Conservation (phyloP, 2,797 vertebrate species). For the Gambelia wislizenii region DNA sequence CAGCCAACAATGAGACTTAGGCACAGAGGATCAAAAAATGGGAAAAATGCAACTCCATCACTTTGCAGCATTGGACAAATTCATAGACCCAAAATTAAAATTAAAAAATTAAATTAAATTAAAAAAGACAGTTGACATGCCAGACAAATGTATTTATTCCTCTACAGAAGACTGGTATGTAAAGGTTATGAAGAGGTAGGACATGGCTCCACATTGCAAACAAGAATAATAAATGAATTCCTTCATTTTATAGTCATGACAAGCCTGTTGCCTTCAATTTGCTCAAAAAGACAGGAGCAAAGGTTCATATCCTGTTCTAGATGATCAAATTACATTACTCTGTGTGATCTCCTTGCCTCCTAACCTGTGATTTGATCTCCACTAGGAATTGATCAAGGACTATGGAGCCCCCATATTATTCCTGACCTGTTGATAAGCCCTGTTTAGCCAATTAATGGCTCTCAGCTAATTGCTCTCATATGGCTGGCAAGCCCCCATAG, state of each 20-base stretch:
- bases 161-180: conserved; percentile 33
- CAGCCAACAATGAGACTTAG: conserved; percentile 47
- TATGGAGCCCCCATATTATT: conserved; percentile 13
- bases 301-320: conserved; percentile 54
- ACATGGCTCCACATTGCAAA: not conserved
- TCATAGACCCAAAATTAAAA: not conserved
- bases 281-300: conserved; percentile 41
- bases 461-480: conserved; percentile 5
- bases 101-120: not conserved
- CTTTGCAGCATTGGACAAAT: not conserved
- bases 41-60: not conserved
- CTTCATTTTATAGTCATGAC: conserved; percentile 42
- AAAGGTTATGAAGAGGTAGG: conserved; percentile 8
- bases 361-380: conserved; percentile 47
- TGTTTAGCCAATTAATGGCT: conserved; percentile 16
- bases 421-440: conserved; percentile 32
- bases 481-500: conserved; percentile 31
- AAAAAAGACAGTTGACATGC: not conserved
- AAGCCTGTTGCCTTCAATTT: conserved; percentile 50
- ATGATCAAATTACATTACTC: conserved; percentile 51
- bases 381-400: conserved; percentile 35
- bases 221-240: not conserved
- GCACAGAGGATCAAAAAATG: not conserved
- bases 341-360: conserved; percentile 52
- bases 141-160: conserved; percentile 30